A percentile compares a stretch with the other conserved stretches of the same genome.
Evolutionary conservation across 2,797 vertebrate genomes (phyloP).

Genomic region (Schizothorax lantsangensis): DNA sequence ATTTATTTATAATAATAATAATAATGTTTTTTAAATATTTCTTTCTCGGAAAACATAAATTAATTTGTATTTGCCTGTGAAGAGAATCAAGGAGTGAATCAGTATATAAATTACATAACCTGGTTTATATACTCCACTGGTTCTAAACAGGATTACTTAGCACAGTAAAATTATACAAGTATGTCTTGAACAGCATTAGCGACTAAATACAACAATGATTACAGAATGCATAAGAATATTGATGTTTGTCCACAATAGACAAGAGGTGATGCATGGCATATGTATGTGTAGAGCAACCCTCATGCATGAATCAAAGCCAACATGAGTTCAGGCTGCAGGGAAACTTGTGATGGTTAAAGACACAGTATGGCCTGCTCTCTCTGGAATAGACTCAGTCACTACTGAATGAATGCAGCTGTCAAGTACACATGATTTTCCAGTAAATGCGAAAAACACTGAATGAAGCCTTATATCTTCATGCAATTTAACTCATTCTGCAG

Average conservation of each 20-base stretch:
- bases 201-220: neutral
- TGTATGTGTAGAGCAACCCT: neutral
- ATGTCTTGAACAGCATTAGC: neutral
- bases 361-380: conserved; percentile 17
- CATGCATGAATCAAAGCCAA: conserved; percentile 21
- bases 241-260: neutral
- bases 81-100: neutral
- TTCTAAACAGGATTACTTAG: neutral
- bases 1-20: too few species aligned
- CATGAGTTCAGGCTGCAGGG: neutral
- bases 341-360: conserved; percentile 33
- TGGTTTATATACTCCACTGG: neutral
- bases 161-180: too few species aligned
- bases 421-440: neutral
- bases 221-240: neutral
- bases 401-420: conserved; percentile 22
- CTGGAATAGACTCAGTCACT: conserved; percentile 17
- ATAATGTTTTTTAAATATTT: too few species aligned
- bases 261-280: neutral
- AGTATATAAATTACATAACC: neutral
- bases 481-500: neutral
- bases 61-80: neutral
- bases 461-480: neutral
- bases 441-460: conserved; percentile 1
- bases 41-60: too few species aligned